Evolutionary conservation across 2,113 vertebrate genomes (phyloP), one percentile per base, ranked within the genome.

Genomic region (Mugil cephalus): DNA sequence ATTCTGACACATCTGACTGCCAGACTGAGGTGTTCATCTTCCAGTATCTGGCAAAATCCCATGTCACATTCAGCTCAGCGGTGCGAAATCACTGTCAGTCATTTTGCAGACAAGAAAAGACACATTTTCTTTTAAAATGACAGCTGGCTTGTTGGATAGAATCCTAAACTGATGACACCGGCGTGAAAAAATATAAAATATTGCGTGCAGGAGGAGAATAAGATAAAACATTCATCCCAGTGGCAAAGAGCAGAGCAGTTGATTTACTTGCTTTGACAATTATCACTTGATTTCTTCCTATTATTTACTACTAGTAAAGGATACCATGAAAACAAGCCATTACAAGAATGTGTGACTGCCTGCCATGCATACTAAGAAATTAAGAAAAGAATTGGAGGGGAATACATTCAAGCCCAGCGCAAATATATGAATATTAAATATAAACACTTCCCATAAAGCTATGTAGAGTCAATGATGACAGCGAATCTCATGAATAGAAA

Each of bases 401-500:
- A 72, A 69, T 36, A 62, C 59, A 84, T 51, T 79, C 73, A 52
- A 38, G 40, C 51, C 24, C 43, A 69, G 74, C 83, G 71, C 66
- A 77, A 79, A 69, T 64, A 70, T 73, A 81, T 87, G 74, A 87
- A 87, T 86, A 82, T 82, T 78, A 59, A 56, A 82, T 78, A 79
- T 67, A 68, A 80, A 79, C 68, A 19, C 74, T 71, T 74, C 51
- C 36, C 21, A 77, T 79, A 73, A 87, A 85, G 73, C 64, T 68
- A 67, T 51, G 83, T 36, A 54, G 68, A 80, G 73, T 66, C 67
- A 36, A 56, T 87, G 80, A 89, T 85, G 77, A 84, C 68, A 76
- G 66, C 35, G 40, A 73, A 80, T 65, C 76, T 87, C 79, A 80
- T 89, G 80, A 89, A 89, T 89, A 86, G 65, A 87, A 88, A 88